These are phyloP conservation scores for Exocentrus adspersus DNA, from an alignment of 2,888 invertebrate genomes.

Conservation along the genomic window DNA sequence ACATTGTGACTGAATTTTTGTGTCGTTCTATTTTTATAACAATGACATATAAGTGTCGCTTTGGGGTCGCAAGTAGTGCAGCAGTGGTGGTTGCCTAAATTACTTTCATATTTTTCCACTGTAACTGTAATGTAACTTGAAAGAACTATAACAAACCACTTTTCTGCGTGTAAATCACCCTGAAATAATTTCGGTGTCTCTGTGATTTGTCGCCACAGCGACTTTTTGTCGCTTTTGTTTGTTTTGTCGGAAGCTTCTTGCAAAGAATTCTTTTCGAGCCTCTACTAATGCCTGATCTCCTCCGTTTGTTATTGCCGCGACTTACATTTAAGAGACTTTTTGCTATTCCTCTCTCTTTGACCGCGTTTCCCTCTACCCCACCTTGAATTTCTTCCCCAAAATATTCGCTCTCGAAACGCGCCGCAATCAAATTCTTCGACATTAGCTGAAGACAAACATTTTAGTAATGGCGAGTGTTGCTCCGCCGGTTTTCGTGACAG, in stretches of 20 bases:
- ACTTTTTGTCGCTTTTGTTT: conserved; percentile 24
- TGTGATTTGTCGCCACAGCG: conserved; percentile 21
- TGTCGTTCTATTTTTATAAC: too few relatives aligned
- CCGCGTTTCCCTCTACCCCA: conserved; percentile 24
- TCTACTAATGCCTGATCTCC: conserved; percentile 36
- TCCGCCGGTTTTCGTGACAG: too few relatives aligned
- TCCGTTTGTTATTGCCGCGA: conserved; percentile 42
- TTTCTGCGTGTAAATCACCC: neutral
- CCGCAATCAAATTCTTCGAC: neutral
- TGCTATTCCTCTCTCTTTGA: conserved; percentile 29
- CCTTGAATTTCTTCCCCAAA: conserved; percentile 21
- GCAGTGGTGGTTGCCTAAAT: too few relatives aligned
- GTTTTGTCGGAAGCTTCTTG: conserved; percentile 31
- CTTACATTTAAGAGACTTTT: conserved; percentile 38
- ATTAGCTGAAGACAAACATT: neutral
- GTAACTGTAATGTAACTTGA: neutral
- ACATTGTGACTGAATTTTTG: too few relatives aligned
- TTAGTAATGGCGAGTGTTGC: neutral
- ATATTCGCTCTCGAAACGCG: neutral
- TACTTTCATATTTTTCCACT: neutral
- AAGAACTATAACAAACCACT: neutral
- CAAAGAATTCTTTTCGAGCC: conserved; percentile 36
- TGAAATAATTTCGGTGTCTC: conserved; percentile 26
- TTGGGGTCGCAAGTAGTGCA: too few relatives aligned
- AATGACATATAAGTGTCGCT: too few relatives aligned